Evolutionary conservation across 2,113 vertebrate genomes (phyloP).

Genomic region (Indri indri): DNA sequence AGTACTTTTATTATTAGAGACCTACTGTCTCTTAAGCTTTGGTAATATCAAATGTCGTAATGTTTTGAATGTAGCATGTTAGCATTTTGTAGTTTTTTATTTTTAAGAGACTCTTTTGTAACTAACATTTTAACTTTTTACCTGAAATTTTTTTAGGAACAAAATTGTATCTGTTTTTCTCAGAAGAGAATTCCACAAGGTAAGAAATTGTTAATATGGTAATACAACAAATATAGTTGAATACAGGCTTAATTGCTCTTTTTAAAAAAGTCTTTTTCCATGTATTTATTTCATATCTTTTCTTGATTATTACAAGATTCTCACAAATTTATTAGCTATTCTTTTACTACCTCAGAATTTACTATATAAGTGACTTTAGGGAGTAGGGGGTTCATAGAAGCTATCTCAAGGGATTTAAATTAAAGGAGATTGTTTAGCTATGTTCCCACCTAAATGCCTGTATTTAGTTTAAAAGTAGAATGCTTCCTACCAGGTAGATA

Average conservation of each 20-base stretch:
- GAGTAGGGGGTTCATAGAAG: neutral
- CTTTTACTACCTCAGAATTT: constrained; percentile 15
- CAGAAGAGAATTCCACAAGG: constrained; percentile 72
- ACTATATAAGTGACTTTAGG: neutral
- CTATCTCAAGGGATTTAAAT: neutral
- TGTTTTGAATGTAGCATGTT: neutral
- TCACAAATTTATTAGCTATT: neutral
- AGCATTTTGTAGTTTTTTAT: constrained; percentile 15
- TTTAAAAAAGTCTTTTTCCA: neutral
- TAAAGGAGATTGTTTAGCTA: neutral
- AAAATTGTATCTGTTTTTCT: constrained; percentile 68
- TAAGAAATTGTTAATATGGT: constrained; percentile 56
- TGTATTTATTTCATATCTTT: neutral
- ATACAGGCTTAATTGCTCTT: neutral
- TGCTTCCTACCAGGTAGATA: neutral
- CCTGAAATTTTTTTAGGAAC: constrained; percentile 69
- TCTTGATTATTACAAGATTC: constrained; percentile 27
- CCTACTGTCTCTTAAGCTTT: neutral
- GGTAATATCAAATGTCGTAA: neutral
- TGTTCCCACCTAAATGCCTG: neutral
- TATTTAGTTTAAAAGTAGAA: neutral
- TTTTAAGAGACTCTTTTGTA: constrained; percentile 54
- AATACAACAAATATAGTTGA: constrained; percentile 15
- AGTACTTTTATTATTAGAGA: constrained; percentile 46
- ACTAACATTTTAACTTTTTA: constrained; percentile 59